Evolutionary conservation across 1,140 invertebrate species (phyloP), one percentile per base, ranked within the genome.

Genomic region (Babylonia areolata): DNA sequence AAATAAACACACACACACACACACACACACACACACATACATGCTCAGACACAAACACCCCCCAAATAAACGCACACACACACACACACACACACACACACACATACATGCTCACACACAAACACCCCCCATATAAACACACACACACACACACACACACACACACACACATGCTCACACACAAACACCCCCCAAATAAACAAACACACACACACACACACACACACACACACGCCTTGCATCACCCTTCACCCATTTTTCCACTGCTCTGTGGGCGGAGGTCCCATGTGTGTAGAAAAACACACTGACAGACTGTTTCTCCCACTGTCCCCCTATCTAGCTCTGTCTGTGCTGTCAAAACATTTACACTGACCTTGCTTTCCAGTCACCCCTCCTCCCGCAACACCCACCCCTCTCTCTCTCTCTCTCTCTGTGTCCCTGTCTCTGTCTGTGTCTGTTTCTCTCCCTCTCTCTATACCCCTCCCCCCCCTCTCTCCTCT

Each of bases 201-300:
- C 20, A 64, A 12, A 64, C 58, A 64, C 58, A 64, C 58, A 64
- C 58, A 64, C 58, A 64, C 58, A 64, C 58, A 64, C 58, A 64
- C 58, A 64, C 46, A n/a, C 28, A n/a, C 28, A n/a, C 28, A 64
- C 17, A 64, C 58, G 28, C 58, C 15, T 23, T 11, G 28, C 58
- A 64, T n/a, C 58, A 28, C 28, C 58, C 58, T 64, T 64, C 58
- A 64, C 58, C n/a, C 28, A 64, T 64, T 64, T 64, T 64, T 28
- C 20, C 58, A 64, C 58, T 64, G 28, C 58, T 64, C 28, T 11
- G 15, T 23, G 15, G 12, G 58, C 58, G 5, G 15, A 23, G 17
- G 58, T 23, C 28, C 58, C 58, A 64, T 64, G 58, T 64, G 58
- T 64, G 58, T 23, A 64, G 58, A 64, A 64, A 64, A 64, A n/a